Evolutionary conservation across 2,113 vertebrate species (phyloP), one percentile per base, ranked within the genome.

Genomic region (Microtus ochrogaster): DNA sequence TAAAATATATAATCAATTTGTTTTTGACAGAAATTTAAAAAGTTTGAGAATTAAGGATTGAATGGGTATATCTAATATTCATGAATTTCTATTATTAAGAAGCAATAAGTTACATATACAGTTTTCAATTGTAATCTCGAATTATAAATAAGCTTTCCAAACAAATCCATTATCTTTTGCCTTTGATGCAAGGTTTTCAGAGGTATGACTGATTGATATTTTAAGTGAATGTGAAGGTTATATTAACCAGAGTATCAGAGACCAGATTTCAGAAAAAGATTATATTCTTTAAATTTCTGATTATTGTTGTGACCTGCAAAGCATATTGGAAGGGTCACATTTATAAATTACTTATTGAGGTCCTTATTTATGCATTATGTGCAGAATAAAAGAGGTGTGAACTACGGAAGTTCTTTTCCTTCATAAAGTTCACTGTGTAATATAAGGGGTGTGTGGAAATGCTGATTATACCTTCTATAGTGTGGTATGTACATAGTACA

Each of bases 11-110:
- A 98, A 98, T 98, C 98, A 97, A n/a, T 96, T 98, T 97, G 39
- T 92, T 97, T 7, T 94, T 93, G 87, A 97, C 98, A 95, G 94
- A 98, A 97, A 58, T 58, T 58, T 1, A 95, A 98, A 83, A 98
- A 95, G 93, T 97, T 98, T 97, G 97, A 94, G 90, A 97, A 94
- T 92, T 52, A 94, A 94, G 95, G 91, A 97, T 79, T 97, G 97
- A 98, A 98, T 97, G 92, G 97, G n/a, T 84, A 1, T 41, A 92
- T 96, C 87, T 98, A 97, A 97, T 44, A 89, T 96, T 98, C 97
- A 98, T 98, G 96, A 98, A 98, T 98, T 98, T 98, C 97, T 95
- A 96, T 98, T 98, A 98, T 98, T 98, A 98, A 97, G 96, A 98
- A 97, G 90, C 94, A 98, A 97, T 98, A 93, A 89, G 93, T 98